Percentiles rank a stretch among this genome's conserved stretches.
Evolutionary conservation across 2,797 vertebrate genomes (phyloP).

Genomic region (Neostethus bicornis): DNA sequence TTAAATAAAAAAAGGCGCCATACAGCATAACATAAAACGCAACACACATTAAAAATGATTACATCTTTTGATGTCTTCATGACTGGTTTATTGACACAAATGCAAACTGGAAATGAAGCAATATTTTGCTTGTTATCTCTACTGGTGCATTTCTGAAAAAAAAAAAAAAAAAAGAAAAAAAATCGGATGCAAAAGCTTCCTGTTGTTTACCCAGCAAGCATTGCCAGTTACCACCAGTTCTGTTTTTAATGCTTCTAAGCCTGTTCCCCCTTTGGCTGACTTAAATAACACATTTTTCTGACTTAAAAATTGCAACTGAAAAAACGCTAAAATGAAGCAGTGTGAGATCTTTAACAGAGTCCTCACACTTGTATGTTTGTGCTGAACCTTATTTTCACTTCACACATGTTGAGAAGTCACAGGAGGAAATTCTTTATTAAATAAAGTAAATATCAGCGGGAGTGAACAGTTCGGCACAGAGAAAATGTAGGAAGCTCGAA

Average conservation of each 20-base stretch:
- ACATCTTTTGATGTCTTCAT: neutral
- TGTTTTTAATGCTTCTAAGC: neutral
- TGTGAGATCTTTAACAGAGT: neutral
- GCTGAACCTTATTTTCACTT: neutral
- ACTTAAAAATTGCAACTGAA: neutral
- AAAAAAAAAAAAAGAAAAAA: no score
- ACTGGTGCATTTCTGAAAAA: no score
- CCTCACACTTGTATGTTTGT: neutral
- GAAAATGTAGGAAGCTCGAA: neutral
- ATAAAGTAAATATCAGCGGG: neutral
- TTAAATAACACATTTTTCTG: neutral
- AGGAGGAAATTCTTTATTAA: conserved; percentile 1
- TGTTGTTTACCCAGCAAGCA: no score
- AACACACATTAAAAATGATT: no score
- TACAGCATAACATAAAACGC: no score
- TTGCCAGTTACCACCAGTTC: neutral
- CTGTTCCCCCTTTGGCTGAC: neutral
- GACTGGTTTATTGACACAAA: neutral
- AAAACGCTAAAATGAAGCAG: neutral
- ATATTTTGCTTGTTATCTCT: no score
- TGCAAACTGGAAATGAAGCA: no score
- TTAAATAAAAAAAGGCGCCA: no score
- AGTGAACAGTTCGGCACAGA: neutral
- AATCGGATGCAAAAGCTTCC: no score
- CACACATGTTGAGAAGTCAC: conserved; percentile 1